Conservation (phyloP, 1,140 invertebrate genomes). For the Panagrolaimus sp. region DNA sequence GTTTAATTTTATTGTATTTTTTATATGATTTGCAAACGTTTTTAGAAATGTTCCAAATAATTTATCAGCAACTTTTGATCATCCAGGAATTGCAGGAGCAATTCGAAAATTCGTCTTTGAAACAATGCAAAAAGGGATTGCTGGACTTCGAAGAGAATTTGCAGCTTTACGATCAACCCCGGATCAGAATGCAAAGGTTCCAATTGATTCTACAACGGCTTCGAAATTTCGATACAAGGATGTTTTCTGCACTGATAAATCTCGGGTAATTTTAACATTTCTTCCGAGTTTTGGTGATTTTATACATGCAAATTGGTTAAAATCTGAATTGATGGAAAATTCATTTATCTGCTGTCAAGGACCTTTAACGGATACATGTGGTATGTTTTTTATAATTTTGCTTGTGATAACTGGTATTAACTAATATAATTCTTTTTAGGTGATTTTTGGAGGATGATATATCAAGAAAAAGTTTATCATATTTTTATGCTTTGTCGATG, state of each 20-base stretch:
- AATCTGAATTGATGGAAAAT: conserved; percentile 64
- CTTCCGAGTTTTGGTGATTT: neutral
- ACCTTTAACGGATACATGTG: conserved; percentile 74
- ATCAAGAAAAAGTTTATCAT: conserved; percentile 70
- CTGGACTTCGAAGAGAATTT: no score
- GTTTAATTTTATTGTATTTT: no score
- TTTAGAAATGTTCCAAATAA: no score
- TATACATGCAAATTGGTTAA: conserved; percentile 1
- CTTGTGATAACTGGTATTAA: no score
- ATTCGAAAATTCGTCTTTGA: no score
- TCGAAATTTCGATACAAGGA: conserved; percentile 65
- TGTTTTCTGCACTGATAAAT: neutral
- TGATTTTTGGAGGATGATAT: conserved; percentile 87
- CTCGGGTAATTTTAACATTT: neutral
- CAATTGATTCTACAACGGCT: neutral
- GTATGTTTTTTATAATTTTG: no score
- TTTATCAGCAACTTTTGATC: no score
- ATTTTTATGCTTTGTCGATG: conserved; percentile 72
- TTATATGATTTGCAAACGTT: no score
- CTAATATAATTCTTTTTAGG: no score
- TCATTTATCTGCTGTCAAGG: conserved; percentile 65
- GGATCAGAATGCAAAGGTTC: neutral
- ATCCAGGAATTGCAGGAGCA: no score
- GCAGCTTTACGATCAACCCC: neutral
- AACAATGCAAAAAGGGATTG: no score